These are phyloP conservation scores for Lithodes maja DNA, from an alignment of 2,888 invertebrate species.

Conservation along the genomic window DNA sequence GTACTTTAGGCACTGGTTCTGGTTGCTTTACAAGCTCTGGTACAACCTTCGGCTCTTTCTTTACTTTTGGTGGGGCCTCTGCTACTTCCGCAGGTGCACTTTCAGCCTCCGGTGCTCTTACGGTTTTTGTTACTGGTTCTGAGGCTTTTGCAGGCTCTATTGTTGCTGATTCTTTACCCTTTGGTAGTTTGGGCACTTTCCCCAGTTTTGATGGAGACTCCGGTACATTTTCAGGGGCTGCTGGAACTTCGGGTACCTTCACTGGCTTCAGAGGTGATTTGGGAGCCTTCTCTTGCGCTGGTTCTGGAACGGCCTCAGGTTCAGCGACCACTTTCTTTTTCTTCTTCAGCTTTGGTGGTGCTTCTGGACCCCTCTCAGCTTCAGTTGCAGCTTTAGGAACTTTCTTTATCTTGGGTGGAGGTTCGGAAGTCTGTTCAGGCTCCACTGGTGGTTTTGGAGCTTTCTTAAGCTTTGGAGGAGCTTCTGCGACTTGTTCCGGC, in stretches of 20 bases:
- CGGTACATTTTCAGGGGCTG: background rate
- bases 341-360: constrained; percentile 1
- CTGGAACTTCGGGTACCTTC: background rate
- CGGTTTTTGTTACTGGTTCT: background rate
- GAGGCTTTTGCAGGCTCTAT: background rate
- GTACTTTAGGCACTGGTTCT: background rate
- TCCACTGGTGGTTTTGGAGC: background rate
- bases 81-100: background rate
- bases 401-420: background rate
- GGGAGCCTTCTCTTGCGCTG: background rate
- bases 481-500: background rate
- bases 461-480: background rate
- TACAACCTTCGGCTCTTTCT: background rate
- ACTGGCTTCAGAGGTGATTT: background rate
- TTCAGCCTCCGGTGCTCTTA: too few relatives aligned
- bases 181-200: background rate
- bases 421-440: background rate
- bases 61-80: background rate
- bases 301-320: background rate
- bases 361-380: background rate
- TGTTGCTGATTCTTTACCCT: background rate
- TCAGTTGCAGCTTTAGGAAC: background rate
- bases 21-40: background rate
- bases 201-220: constrained; percentile 21
- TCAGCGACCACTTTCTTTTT: background rate